Conservation (phyloP, 2,888 invertebrate species). For the Caenorhabditis virilis region DNA sequence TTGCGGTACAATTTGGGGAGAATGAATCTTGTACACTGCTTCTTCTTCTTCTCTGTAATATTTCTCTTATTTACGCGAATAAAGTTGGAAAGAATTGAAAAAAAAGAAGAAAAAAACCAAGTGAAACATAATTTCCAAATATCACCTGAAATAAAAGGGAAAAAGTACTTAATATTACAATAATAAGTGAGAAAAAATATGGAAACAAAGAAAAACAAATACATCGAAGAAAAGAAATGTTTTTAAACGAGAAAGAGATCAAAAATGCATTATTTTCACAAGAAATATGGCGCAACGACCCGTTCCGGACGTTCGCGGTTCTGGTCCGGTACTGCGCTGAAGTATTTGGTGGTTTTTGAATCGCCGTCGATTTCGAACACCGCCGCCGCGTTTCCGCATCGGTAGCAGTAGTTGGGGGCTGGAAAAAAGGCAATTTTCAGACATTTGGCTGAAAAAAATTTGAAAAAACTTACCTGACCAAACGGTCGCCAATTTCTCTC, state of each 20-base stretch:
- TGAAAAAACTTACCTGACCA: constrained; percentile 83
- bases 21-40: too few relatives aligned
- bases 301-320: constrained; percentile 84
- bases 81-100: background rate
- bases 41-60: constrained; percentile 4
- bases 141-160: too few relatives aligned
- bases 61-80: constrained; percentile 1
- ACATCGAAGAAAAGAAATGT: background rate
- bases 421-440: constrained; percentile 74
- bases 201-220: constrained; percentile 1
- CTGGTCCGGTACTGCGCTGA: constrained; percentile 89
- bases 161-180: too few relatives aligned
- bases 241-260: background rate
- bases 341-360: constrained; percentile 72
- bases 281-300: constrained; percentile 93
- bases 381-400: constrained; percentile 97
- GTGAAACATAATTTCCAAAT: constrained; percentile 12
- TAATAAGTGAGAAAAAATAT: constrained; percentile 8
- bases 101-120: constrained; percentile 1
- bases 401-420: constrained; percentile 98
- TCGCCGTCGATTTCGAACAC: constrained; percentile 77
- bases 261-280: constrained; percentile 72
- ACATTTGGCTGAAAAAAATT: background rate
- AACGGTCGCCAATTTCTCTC: constrained; percentile 92
- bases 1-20: too few relatives aligned